Conservation (phyloP, 2,888 invertebrate species). For the Odiellus spinosus region DNA sequence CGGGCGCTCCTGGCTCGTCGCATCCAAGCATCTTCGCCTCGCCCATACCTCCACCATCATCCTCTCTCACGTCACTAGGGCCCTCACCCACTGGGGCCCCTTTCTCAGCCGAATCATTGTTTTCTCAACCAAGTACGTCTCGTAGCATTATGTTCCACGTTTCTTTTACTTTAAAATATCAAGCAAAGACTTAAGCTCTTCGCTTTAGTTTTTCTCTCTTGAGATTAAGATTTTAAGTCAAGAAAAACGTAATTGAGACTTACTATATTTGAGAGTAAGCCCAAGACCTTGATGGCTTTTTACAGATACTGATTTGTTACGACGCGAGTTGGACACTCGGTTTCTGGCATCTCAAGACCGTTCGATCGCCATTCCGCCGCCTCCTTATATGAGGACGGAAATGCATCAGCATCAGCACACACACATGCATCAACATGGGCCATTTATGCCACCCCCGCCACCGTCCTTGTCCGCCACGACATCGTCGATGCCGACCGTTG, state of each 20-base stretch:
- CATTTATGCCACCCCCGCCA: slow-evolving; percentile 31
- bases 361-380: slow-evolving; percentile 30
- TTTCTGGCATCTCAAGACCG: slow-evolving; percentile 56
- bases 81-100: slow-evolving; percentile 17
- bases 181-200: neutral
- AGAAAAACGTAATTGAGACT: neutral
- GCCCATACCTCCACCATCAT: slow-evolving; percentile 15
- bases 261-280: neutral
- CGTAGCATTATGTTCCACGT: too few species aligned
- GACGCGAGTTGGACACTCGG: slow-evolving; percentile 74
- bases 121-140: slow-evolving; percentile 18
- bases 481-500: slow-evolving; percentile 31
- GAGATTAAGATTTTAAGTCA: too few species aligned
- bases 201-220: slow-evolving; percentile 1
- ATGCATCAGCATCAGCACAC: slow-evolving; percentile 56
- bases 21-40: slow-evolving; percentile 17
- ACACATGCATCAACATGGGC: slow-evolving; percentile 41
- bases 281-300: neutral
- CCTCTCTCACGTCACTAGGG: slow-evolving; percentile 16
- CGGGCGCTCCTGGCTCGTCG: slow-evolving; percentile 7
- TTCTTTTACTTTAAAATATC: neutral
- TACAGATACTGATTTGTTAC: slow-evolving; percentile 47
- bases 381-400: slow-evolving; percentile 43
- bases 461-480: slow-evolving; percentile 23
- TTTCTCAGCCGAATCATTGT: slow-evolving; percentile 19